Evolutionary conservation across 2,888 invertebrate species (phyloP).

Genomic region (Polymixis flavicincta): DNA sequence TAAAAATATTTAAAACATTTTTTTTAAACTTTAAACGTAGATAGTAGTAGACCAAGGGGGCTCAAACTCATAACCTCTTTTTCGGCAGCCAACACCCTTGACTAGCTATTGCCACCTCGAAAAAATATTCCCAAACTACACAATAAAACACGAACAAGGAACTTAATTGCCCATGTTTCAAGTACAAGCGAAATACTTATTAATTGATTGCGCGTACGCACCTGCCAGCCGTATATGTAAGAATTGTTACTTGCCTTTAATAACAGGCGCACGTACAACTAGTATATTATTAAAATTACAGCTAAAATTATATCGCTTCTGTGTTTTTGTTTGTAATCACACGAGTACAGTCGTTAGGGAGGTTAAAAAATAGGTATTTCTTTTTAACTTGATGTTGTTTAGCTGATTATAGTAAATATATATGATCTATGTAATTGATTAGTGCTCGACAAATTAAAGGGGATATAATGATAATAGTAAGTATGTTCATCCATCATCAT

Average conservation of each 20-base stretch:
- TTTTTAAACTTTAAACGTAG: no score
- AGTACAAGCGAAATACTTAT: slow-evolving; percentile 56
- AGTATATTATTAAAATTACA: slow-evolving; percentile 60
- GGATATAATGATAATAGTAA: no score
- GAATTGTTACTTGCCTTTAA: slow-evolving; percentile 55
- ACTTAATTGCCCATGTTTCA: slow-evolving; percentile 42
- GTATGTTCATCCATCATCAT: neutral
- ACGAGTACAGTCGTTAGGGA: neutral
- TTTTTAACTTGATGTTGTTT: slow-evolving; percentile 7
- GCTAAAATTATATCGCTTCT: slow-evolving; percentile 51
- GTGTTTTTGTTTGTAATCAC: slow-evolving; percentile 25
- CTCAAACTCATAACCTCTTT: neutral
- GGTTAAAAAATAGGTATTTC: neutral
- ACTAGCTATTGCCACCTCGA: neutral
- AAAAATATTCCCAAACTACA: neutral
- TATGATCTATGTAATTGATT: slow-evolving; percentile 17
- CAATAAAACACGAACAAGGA: slow-evolving; percentile 36
- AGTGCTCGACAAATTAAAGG: neutral
- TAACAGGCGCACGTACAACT: slow-evolving; percentile 53
- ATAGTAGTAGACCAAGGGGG: neutral
- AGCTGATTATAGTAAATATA: no score
- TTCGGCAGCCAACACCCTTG: neutral
- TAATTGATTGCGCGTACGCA: slow-evolving; percentile 63
- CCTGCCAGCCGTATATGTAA: slow-evolving; percentile 62
- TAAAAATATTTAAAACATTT: neutral